Percentiles rank a stretch among this genome's conserved stretches.
Evolutionary conservation across 2,888 invertebrate species (phyloP).

Genomic region (Lordiphosa fenestrarum): DNA sequence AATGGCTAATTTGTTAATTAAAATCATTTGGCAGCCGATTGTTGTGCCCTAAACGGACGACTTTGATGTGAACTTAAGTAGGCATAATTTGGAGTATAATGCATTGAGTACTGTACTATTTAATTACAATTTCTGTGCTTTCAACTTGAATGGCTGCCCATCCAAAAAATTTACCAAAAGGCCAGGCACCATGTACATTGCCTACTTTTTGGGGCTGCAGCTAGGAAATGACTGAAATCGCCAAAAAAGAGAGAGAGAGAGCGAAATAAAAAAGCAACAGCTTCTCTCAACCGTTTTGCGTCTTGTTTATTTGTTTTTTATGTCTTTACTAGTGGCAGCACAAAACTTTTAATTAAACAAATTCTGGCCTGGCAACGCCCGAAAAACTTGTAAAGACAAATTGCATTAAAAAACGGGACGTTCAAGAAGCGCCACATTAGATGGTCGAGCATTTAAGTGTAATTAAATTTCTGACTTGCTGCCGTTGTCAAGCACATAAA

Average conservation of each 20-base stretch:
- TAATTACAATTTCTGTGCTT: constrained; percentile 66
- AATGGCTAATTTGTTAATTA: constrained; percentile 54
- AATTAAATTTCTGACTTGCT: constrained; percentile 71
- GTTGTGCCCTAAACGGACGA: constrained; percentile 21
- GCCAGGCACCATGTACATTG: not conserved
- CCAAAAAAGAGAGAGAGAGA: constrained; percentile 4
- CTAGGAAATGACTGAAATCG: constrained; percentile 20
- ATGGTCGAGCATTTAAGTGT: constrained; percentile 75
- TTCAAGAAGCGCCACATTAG: constrained; percentile 44
- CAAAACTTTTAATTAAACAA: constrained; percentile 73
- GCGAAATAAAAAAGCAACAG: constrained; percentile 30
- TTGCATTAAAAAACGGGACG: constrained; percentile 35
- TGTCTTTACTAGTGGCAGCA: constrained; percentile 45
- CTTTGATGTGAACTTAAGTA: constrained; percentile 60
- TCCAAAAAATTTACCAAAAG: constrained; percentile 50
- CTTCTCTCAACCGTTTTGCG: constrained; percentile 21
- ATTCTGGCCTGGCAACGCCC: constrained; percentile 62
- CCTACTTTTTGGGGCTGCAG: constrained; percentile 13
- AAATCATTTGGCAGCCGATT: constrained; percentile 36
- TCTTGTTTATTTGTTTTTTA: constrained; percentile 15
- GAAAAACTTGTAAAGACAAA: constrained; percentile 64
- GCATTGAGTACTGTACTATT: constrained; percentile 37
- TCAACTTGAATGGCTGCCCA: constrained; percentile 66
- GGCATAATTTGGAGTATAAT: constrained; percentile 34
- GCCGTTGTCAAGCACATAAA: constrained; percentile 64